A percentile compares a stretch with the other conserved stretches of the same genome.
phyloP scores from a whole-genome alignment of 1,140 invertebrate species.

The Brachystomella parvula region DNA sequence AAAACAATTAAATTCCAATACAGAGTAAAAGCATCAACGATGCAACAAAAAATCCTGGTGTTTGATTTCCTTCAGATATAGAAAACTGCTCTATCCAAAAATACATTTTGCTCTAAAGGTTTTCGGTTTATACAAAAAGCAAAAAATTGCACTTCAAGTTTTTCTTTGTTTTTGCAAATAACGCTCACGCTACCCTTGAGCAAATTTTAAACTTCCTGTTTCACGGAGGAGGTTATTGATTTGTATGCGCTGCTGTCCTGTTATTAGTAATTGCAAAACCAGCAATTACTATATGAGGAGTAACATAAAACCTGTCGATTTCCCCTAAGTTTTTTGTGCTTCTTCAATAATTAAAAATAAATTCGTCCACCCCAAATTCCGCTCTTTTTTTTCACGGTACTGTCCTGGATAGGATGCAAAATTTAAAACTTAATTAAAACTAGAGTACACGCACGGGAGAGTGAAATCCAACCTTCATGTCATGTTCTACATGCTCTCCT shows the following conservation, averaged over 20 bases:
- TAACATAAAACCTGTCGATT: no score
- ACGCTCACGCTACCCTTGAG: no score
- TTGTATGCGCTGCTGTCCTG: no score
- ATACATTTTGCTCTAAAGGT: not conserved
- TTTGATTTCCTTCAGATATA: not conserved
- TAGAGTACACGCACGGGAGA: not conserved
- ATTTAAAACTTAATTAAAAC: constrained; percentile 4
- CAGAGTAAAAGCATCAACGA: not conserved
- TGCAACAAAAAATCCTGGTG: not conserved
- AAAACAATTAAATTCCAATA: not conserved
- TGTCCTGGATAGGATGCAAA: not conserved
- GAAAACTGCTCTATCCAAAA: not conserved
- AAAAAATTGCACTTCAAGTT: not conserved
- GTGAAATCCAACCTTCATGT: not conserved
- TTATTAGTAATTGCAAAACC: no score
- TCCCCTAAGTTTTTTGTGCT: not conserved
- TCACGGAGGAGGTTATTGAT: no score
- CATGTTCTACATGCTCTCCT: not conserved
- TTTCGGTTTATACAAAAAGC: not conserved
- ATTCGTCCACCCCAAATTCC: not conserved
- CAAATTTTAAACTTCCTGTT: no score
- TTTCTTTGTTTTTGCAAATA: no score
- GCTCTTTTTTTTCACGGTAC: not conserved
- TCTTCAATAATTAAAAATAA: not conserved
- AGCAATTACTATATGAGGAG: no score